These are phyloP conservation scores for Stenichneumon culpator DNA, from an alignment of 2,888 invertebrate genomes.

Conservation along the genomic window DNA sequence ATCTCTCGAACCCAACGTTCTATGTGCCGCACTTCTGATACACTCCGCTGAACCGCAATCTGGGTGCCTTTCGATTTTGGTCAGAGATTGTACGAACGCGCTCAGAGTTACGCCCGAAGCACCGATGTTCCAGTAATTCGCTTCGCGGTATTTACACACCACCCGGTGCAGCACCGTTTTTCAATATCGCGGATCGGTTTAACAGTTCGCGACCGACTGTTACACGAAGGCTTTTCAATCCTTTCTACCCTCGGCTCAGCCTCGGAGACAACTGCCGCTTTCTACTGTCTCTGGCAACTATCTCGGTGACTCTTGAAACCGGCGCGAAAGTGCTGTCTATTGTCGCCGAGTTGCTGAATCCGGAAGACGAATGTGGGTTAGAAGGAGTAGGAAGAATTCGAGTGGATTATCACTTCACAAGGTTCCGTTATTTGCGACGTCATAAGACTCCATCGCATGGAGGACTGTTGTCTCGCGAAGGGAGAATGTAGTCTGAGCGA, in stretches of 20 bases:
- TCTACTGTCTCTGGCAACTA: constrained; percentile 45
- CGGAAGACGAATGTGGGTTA: constrained; percentile 67
- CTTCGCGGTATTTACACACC: neutral
- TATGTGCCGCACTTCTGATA: neutral
- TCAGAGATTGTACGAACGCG: neutral
- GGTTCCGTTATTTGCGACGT: constrained; percentile 28
- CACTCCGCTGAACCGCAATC: neutral
- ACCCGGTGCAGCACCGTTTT: neutral
- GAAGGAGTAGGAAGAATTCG: constrained; percentile 45
- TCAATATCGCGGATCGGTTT: neutral
- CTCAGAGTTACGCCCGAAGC: neutral
- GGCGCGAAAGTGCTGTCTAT: constrained; percentile 63
- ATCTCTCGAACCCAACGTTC: constrained; percentile 82
- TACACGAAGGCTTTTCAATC: constrained; percentile 24
- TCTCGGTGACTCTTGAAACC: constrained; percentile 57
- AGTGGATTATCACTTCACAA: constrained; percentile 56
- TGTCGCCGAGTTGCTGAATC: constrained; percentile 67
- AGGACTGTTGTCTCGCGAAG: neutral
- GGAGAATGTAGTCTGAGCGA: neutral
- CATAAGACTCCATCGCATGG: neutral
- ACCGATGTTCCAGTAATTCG: neutral
- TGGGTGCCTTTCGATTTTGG: neutral
- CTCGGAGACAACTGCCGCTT: constrained; percentile 27
- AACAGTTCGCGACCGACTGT: constrained; percentile 5
- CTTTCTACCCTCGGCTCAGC: constrained; percentile 51